Conservation (phyloP, 2,888 invertebrate genomes). For the Orthosia gracilis region DNA sequence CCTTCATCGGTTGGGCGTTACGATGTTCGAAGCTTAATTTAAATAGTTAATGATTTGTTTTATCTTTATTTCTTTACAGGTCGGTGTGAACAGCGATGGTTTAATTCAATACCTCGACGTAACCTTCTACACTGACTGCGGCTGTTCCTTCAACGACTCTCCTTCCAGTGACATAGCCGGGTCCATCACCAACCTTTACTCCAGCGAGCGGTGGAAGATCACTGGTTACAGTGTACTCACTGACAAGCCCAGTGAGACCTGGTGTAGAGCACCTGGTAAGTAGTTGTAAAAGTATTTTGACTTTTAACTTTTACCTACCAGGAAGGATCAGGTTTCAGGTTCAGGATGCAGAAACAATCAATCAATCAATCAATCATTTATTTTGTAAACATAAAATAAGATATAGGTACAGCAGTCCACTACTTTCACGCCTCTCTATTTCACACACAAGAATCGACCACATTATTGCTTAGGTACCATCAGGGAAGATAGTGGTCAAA, state of each 20-base stretch:
- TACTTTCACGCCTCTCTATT: no score
- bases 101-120: conserved; percentile 90
- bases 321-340: no score
- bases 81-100: conserved; percentile 90
- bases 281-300: neutral
- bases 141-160: conserved; percentile 83
- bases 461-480: no score
- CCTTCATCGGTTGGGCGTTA: no score
- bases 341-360: no score
- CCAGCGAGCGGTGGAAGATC: conserved; percentile 85
- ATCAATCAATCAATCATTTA: no score
- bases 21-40: no score
- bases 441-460: no score
- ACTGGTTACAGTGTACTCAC: conserved; percentile 91
- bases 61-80: conserved; percentile 69
- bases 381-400: no score
- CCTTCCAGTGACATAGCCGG: conserved; percentile 70
- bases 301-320: neutral
- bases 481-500: no score
- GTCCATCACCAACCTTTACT: conserved; percentile 89
- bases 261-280: conserved; percentile 93
- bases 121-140: conserved; percentile 82
- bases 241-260: conserved; percentile 93
- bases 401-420: no score
- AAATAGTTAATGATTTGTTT: no score